Base-by-base conservation (phyloP, 2,797 vertebrate genomes). In the Nyctalus aviator region DNA sequence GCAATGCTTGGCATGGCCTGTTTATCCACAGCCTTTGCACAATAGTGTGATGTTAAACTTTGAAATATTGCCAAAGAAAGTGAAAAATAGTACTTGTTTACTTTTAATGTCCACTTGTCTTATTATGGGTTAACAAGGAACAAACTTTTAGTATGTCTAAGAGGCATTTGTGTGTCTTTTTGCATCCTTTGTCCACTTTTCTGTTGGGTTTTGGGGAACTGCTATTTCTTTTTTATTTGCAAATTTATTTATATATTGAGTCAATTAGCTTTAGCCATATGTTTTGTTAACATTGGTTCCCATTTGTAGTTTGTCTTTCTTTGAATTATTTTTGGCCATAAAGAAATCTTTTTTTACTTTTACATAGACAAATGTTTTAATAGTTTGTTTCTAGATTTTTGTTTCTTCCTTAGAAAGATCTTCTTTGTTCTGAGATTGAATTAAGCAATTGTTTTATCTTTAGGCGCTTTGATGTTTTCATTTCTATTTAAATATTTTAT, bases 221-320 rank as follows among this genome's bases (percentile, higher is more conserved):
- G 18, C 30, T 79, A 18, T 71, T 91, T 75, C 64, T 79, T 91
- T 91, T 79, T 86, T 27, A 76, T 79, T 81, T 57, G 1, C 50
- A 79, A 53, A 79, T 46, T 44, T 84, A 79, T 30, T 89, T 78
- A 44, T n/a, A 12, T 82, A 55, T 46, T 78, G 30, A 94, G 41
- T 57, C 82, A 68, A 75, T 75, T 85, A 71, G 41, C 9, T 25
- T 50, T 20, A 18, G 23, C 53, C 37, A 90, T 91, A 30, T 88
- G 50, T 86, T 84, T 88, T 78, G 27, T 88, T 92, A 82, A 71
- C 81, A 71, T 35, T 82, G 62, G 20, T 78, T 93, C 55, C 11
- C 25, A 44, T 69, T 92, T 91, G 11, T 83, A 62, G 41, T 64
- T 89, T 90, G 14, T 79, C 30, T 81, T 32, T 89, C 69, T 90